phyloP scores from a whole-genome alignment of 2,797 vertebrate genomes.

The Phataginus tetradactyla region DNA sequence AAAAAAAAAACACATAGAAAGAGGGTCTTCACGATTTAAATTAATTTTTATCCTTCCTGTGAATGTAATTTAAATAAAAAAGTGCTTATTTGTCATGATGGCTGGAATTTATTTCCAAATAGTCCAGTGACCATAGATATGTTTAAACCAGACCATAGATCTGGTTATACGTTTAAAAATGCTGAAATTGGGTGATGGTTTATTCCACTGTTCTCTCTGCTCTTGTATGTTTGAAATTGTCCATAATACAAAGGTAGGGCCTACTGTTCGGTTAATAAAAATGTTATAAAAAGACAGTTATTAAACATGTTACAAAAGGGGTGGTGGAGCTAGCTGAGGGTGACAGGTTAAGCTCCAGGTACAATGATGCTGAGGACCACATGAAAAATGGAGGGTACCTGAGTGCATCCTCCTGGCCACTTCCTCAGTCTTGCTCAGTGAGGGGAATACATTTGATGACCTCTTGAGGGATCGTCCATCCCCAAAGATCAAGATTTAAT shows the following conservation, averaged over 20 bases:
- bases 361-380: not conserved
- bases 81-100: not conserved
- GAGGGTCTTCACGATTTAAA: not conserved
- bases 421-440: not conserved
- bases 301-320: not conserved
- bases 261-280: not conserved
- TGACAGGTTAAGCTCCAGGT: not conserved
- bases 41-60: not conserved
- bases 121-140: not conserved
- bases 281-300: not conserved
- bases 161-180: not conserved
- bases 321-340: not conserved
- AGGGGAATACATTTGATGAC: not conserved
- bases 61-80: not conserved
- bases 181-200: not conserved
- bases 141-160: no score
- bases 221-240: not conserved
- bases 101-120: slow-evolving; percentile 8
- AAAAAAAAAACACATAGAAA: not conserved
- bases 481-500: not conserved
- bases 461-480: not conserved
- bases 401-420: not conserved
- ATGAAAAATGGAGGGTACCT: not conserved
- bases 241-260: not conserved
- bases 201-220: not conserved